These are phyloP conservation scores for Sylvietta virens DNA, from an alignment of 2,113 vertebrate genomes.

Conservation along the genomic window DNA sequence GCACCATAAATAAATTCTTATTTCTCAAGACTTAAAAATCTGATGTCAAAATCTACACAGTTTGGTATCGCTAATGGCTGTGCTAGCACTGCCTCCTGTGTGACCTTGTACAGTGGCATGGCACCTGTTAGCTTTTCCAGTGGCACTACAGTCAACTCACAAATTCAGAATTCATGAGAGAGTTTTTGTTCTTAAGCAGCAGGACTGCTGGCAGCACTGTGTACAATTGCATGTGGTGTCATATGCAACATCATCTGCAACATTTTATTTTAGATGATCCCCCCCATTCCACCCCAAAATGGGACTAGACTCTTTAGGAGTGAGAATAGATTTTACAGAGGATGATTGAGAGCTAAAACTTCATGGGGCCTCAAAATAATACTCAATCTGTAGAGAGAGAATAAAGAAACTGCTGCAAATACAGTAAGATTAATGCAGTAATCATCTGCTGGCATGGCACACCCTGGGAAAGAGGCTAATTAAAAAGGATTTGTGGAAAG, in stretches of 20 bases:
- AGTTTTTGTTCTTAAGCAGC: not conserved
- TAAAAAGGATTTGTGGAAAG: not conserved
- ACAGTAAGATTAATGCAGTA: not conserved
- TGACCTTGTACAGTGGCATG: not conserved
- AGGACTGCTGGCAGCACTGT: not conserved
- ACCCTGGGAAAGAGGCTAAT: slow-evolving; percentile 9
- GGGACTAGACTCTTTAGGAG: not conserved
- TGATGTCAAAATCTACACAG: not conserved
- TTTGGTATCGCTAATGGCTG: not conserved
- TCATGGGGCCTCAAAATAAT: not conserved
- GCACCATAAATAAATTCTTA: not conserved
- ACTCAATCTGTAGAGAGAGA: not conserved
- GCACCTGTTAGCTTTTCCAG: not conserved
- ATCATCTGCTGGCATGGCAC: not conserved
- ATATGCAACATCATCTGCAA: not conserved
- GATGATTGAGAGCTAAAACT: not conserved
- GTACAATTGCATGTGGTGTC: not conserved
- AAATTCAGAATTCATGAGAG: not conserved
- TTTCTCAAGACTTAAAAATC: not conserved
- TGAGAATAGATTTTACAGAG: not conserved
- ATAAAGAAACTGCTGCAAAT: not conserved
- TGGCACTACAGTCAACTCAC: not conserved
- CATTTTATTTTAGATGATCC: not conserved
- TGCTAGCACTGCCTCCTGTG: not conserved
- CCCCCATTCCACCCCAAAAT: not conserved